Evolutionary conservation across 2,797 vertebrate species (phyloP).

Genomic region (Oreonectes daqikongensis): DNA sequence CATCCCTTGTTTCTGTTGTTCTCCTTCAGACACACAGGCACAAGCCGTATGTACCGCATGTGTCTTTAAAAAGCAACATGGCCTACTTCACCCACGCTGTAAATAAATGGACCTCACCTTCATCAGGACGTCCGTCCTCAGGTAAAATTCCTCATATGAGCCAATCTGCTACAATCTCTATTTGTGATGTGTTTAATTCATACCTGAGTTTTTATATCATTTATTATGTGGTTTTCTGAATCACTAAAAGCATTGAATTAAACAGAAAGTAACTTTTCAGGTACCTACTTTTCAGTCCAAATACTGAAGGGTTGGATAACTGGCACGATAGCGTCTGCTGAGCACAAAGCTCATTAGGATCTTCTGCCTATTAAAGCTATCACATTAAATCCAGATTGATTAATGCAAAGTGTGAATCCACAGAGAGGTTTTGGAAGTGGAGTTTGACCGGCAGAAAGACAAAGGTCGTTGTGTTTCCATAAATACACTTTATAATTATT

Average conservation of each 20-base stretch:
- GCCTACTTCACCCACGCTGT: slow-evolving; percentile 25
- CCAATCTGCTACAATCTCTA: slow-evolving; percentile 10
- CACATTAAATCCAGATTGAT: slow-evolving; percentile 41
- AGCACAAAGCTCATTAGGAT: neutral
- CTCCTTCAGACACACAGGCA: slow-evolving; percentile 18
- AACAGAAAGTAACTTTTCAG: neutral
- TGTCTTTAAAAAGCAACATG: slow-evolving; percentile 26
- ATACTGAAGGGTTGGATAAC: neutral
- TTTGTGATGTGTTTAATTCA: neutral
- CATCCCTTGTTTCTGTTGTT: neutral
- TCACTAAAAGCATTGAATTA: neutral
- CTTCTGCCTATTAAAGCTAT: neutral
- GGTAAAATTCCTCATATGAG: slow-evolving; percentile 12
- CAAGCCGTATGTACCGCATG: neutral
- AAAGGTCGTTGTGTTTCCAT: slow-evolving; percentile 34
- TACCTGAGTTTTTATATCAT: neutral
- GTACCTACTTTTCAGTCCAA: neutral
- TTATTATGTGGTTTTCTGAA: neutral
- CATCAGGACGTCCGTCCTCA: slow-evolving; percentile 21
- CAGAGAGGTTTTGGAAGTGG: slow-evolving; percentile 6
- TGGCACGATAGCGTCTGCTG: neutral
- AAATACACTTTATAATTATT: slow-evolving; percentile 45
- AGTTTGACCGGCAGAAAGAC: slow-evolving; percentile 21
- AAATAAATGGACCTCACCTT: slow-evolving; percentile 42
- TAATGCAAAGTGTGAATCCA: slow-evolving; percentile 34